These are phyloP conservation scores for Caenorhabditis sp. DNA, from an alignment of 2,888 invertebrate genomes.

Conservation along the genomic window DNA sequence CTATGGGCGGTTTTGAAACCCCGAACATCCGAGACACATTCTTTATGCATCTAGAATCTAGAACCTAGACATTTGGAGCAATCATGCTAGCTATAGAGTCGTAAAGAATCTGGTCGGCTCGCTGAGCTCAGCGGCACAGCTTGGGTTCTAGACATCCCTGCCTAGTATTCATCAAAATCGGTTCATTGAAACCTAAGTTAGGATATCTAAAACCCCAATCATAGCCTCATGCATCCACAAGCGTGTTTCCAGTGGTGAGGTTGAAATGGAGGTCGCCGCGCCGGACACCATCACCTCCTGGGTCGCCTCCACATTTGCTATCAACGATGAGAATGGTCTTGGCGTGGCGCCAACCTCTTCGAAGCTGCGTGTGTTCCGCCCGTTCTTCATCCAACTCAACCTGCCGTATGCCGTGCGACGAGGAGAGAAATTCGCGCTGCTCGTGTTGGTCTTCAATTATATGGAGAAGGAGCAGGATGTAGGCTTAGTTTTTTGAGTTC, in stretches of 20 bases:
- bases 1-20: too few species aligned
- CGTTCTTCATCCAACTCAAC: conserved; percentile 91
- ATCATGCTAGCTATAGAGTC: too few species aligned
- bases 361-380: conserved; percentile 89
- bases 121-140: too few species aligned
- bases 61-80: too few species aligned
- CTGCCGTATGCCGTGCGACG: conserved; percentile 92
- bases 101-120: too few species aligned
- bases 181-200: too few species aligned
- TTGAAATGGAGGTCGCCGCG: conserved; percentile 87
- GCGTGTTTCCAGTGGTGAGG: conserved; percentile 85
- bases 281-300: conserved; percentile 92
- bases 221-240: too few species aligned
- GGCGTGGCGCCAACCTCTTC: conserved; percentile 87
- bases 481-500: conserved; percentile 67
- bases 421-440: conserved; percentile 93
- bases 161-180: too few species aligned
- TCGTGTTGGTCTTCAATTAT: conserved; percentile 88
- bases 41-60: too few species aligned
- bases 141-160: too few species aligned
- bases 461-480: conserved; percentile 87
- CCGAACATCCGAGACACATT: too few species aligned
- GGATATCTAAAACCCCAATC: too few species aligned
- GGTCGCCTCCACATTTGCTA: conserved; percentile 90
- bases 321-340: conserved; percentile 89